phyloP scores from a whole-genome alignment of 2,113 vertebrate genomes.

The Anthoscopus minutus region DNA sequence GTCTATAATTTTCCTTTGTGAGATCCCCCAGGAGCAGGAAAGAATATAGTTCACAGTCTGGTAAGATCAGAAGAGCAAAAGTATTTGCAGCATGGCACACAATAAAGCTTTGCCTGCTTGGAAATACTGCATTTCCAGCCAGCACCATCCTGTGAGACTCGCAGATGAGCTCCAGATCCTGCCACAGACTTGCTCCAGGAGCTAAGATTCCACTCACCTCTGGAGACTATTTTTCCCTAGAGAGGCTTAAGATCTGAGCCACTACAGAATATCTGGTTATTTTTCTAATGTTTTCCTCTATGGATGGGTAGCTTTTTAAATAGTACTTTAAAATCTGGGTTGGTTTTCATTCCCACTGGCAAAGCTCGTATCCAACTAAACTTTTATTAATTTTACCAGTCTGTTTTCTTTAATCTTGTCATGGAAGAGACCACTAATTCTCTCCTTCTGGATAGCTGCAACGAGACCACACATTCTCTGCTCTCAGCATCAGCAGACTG shows the following conservation, averaged over 20 bases:
- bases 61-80: constrained; percentile 29
- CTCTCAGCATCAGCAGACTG: not conserved
- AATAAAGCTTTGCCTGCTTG: not conserved
- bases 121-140: not conserved
- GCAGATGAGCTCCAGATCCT: not conserved
- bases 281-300: not conserved
- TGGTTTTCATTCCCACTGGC: not conserved
- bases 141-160: not conserved
- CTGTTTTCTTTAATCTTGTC: constrained; percentile 21
- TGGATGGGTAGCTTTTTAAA: not conserved
- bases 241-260: not conserved
- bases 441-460: constrained; percentile 24
- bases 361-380: not conserved
- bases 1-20: not conserved
- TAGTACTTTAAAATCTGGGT: not conserved
- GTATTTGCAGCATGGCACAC: not conserved
- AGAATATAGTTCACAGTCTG: constrained; percentile 28
- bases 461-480: not conserved
- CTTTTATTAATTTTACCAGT: not conserved
- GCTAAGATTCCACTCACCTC: not conserved
- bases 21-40: not conserved
- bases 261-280: not conserved
- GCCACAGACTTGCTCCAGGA: not conserved
- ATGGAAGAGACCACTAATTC: not conserved
- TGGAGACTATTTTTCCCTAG: not conserved